Base-by-base conservation (phyloP, 2,888 invertebrate genomes). In the Merodon equestris region DNA sequence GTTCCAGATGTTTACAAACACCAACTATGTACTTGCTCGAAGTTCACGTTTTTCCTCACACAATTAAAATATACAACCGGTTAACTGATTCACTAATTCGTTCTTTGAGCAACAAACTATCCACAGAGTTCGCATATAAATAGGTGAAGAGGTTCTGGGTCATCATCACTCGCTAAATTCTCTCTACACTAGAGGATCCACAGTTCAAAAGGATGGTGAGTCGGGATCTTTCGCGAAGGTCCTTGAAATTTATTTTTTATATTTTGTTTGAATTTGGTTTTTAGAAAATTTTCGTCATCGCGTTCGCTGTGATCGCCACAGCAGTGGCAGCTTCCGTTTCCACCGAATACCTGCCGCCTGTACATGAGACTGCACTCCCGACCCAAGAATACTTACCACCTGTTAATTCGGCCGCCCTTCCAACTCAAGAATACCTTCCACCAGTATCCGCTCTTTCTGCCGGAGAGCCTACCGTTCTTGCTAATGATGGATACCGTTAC, bases 251-350 rank as follows among this genome's bases (percentile, higher is more conserved):
- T 27, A 4, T 27, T 27, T 27, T 27, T 27, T 7, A 27, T 27
- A 27, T 27, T 7, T 2, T 10, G 9, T 10, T 10, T 40, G 10
- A n/a, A 9, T 58, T 57, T 19, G 60, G 54, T 53, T 83, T 84
- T 19, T 82, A 87, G 87, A 87, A 85, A 85, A 83, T 86, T 83
- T 85, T 87, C 61, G 83, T 85, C 76, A 83, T 86, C 76, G 84
- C 85, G 48, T 86, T 87, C 64, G 86, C 86, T 82, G 83, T 86
- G 72, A 82, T 87, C 82, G 87, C 87, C 81, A 83, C 85, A 60
- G 85, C 86, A 66, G 83, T 85, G 57, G 86, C 81, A 66, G 81
- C 61, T 64, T 60, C 68, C 19, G 40, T 83, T 7, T 70, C 81
- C 54, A 81, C 53, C 57, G 82, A 83, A 45, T 83, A 83, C 54